Base-by-base conservation (phyloP, 2,888 invertebrate genomes). In the Lithophane semibrunnea region DNA sequence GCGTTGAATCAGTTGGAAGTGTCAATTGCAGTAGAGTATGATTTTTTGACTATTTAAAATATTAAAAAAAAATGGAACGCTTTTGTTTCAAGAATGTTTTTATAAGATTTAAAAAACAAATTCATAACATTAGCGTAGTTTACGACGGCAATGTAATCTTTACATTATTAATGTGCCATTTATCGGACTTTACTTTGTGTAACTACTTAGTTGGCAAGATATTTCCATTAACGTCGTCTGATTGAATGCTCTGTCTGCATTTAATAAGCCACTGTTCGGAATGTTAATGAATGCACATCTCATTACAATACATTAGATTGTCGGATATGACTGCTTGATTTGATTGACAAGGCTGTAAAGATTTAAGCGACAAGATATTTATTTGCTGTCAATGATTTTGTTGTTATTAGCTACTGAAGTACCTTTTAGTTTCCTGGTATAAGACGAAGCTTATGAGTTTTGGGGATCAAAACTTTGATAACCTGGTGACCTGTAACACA, bases 231-330 rank as follows among this genome's bases (percentile, higher is more conserved):
- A 66, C 71, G 77, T 61, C 73, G 69, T 73, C 69, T 58, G 44
- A 86, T 84, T 84, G 63, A 73, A 71, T 72, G 60, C 75, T 63
- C 29, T 79, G 80, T 86, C 74, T 47, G 66, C 56, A 58, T 85
- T 66, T 42, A 85, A 72, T 72, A 21, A 66, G 47, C 47, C 44
- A 49, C 24, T 56, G 52, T 64, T 12, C 29, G 70, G 73, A 75
- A 88, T 86, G 69, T 73, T 80, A 73, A 88, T 61, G 24, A 65
- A 80, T 85, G 80, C 73, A 79, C 85, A 89, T 85, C 70, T 80
- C 63, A 82, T 88, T 83, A 76, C 29, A 77, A 82, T 90, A 67
- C 42, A 82, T 83, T 84, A 81, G 67, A 83, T 65, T 79, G 65
- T 61, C 60, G 58, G 82, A 70, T 80, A 61, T 24, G 13, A 47